Conservation (phyloP, 2,888 invertebrate species). For the Frankliniella fusca region DNA sequence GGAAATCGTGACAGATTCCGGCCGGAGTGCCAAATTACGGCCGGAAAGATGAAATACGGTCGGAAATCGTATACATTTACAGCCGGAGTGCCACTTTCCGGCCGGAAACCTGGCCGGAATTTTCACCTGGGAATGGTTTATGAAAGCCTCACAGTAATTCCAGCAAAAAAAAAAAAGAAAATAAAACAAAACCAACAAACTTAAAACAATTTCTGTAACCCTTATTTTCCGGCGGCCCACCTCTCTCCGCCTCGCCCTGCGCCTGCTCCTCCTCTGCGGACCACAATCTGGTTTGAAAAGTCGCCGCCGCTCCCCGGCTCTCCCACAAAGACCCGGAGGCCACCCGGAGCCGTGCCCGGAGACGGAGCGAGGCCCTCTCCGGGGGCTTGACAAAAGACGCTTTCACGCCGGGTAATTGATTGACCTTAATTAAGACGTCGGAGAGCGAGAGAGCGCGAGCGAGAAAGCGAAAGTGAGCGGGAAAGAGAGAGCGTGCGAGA, state of each 20-base stretch:
- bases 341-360: not conserved
- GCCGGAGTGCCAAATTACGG: no score
- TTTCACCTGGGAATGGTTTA: no score
- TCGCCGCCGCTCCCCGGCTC: not conserved
- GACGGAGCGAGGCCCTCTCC: not conserved
- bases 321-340: conserved; percentile 1
- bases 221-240: not conserved
- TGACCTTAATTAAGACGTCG: conserved; percentile 23
- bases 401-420: conserved; percentile 24
- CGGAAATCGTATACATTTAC: no score
- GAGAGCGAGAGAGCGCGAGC: not conserved
- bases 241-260: not conserved
- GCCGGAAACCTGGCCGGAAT: no score
- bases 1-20: no score
- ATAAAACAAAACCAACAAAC: no score
- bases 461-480: not conserved
- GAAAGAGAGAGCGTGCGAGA: not conserved
- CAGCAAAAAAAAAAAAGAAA: no score
- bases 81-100: no score
- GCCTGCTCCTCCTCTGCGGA: not conserved
- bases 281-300: conserved; percentile 22
- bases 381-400: conserved; percentile 6
- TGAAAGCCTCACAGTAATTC: no score
- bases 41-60: no score
- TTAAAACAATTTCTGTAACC: not conserved